phyloP scores from a whole-genome alignment of 1,140 invertebrate genomes.

The Ruditapes philippinarum region DNA sequence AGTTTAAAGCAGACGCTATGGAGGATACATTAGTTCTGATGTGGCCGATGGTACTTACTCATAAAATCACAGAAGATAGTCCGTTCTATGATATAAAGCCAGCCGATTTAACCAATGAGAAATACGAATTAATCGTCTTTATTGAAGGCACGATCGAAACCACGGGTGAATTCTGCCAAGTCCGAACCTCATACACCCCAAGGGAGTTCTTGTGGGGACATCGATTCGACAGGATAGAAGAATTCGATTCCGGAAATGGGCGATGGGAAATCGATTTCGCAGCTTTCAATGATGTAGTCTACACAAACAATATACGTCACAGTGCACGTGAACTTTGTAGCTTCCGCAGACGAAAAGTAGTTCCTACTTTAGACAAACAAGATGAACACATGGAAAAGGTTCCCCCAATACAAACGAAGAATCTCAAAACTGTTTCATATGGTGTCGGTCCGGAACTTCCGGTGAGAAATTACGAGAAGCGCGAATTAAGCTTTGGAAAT shows the following conservation, averaged over 20 bases:
- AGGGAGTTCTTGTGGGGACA: slow-evolving; percentile 88
- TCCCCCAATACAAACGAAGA: slow-evolving; percentile 13
- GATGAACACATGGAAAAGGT: not conserved
- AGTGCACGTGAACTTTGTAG: slow-evolving; percentile 79
- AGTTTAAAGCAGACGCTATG: slow-evolving; percentile 93
- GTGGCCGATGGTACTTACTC: slow-evolving; percentile 94
- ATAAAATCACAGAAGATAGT: slow-evolving; percentile 94
- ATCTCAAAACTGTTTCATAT: slow-evolving; percentile 42
- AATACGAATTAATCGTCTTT: slow-evolving; percentile 98
- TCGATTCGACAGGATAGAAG: slow-evolving; percentile 86
- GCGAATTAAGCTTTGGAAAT: not conserved
- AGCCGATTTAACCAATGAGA: slow-evolving; percentile 93
- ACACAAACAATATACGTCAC: slow-evolving; percentile 80
- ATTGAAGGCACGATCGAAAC: slow-evolving; percentile 92
- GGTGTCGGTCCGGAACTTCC: slow-evolving; percentile 35
- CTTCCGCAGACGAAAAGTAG: slow-evolving; percentile 57
- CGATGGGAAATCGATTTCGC: slow-evolving; percentile 83
- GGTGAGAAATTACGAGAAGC: not conserved
- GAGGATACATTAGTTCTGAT: slow-evolving; percentile 96
- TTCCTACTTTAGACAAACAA: not conserved
- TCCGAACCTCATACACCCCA: slow-evolving; percentile 87
- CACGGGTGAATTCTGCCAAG: slow-evolving; percentile 86
- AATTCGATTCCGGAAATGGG: slow-evolving; percentile 81
- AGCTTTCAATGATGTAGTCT: slow-evolving; percentile 81
- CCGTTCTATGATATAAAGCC: slow-evolving; percentile 96